Base-by-base conservation (phyloP, 2,797 vertebrate species). In the Lepus townsendii region DNA sequence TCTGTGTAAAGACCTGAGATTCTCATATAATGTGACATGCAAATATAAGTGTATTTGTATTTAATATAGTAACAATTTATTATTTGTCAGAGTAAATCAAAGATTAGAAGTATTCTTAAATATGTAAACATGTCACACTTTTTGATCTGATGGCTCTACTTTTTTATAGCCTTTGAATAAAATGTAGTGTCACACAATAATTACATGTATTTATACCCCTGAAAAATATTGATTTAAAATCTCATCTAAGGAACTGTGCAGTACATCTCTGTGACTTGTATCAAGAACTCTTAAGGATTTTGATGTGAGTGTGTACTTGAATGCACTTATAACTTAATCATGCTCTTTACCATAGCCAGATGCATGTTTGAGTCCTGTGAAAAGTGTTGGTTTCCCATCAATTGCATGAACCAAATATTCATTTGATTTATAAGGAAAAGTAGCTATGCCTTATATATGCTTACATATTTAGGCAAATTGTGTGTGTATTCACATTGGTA, bases 401-500 rank as follows among this genome's bases (percentile, higher is more conserved):
- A 10, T 22, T 83, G 16, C 69, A 69, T 17, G 52, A 90, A 82
- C 66, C 24, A 73, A 65, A 90, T 42, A 30, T 6, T 65, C 96
- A 11, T 5, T 20, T 68, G 80, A 85, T 63, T 80, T 78, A 65
- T 0, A 88, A 79, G 26, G 11, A 95, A 93, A 65, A 68, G 7
- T 13, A 92, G 0, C 80, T 75, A 8, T 13, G 52, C 73, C 50
- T 54, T 83, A 35, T 63, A 77, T 38, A 77, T 19, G 95, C 92
- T 80, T 78, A 91, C 93, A 84, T 79, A 86, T 73, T 17, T 38
- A 73, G 96, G 89, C 35, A 35, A 57, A 83, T 13, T 27, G 50
- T 38, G n/a, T 20, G 26, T 52, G 4, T 54, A 14, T 95, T 42
- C 73, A 87, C 20, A 95, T 96, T 96, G 95, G 71, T 85, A 89